Base-by-base conservation (phyloP, 2,113 vertebrate genomes). In the Perccottus glenii region DNA sequence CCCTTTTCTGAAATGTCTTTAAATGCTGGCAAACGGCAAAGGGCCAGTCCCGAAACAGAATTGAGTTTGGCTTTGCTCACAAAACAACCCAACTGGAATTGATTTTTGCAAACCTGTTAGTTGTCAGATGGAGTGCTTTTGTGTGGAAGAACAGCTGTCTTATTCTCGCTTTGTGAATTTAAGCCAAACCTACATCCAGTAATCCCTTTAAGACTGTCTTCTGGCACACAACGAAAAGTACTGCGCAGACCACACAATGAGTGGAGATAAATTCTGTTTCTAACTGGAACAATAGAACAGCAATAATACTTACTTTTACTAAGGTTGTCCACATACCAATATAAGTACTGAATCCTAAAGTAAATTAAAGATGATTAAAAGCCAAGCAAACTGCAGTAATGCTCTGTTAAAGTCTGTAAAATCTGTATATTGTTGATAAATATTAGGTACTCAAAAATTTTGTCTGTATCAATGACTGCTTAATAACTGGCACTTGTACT, bases 81-180 rank as follows among this genome's bases (percentile, higher is more conserved):
- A 38, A 55, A n/a, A 55, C 33, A n/a, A n/a, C 33, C 33, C 4
- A 36, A 38, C 7, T 38, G 52, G 38, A 55, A 55, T 38, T 55
- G 52, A 55, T 55, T 55, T 55, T 15, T 36, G 52, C 35, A 55
- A 55, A 55, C 52, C 33, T 55, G 33, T 55, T 55, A 38, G 33
- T 55, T 55, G 52, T 55, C 52, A 55, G 52, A 55, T 55, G 36
- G 52, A 55, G 52, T 55, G 33, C 52, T 55, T 55, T 55, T 55
- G 52, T 55, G 27, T 35, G 32, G 27, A 35, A 27, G 32, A 53
- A 53, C 51, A 53, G 51, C 51, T 53, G 51, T 35, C 52, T 55
- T 55, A 15, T 12, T 36, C 52, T 33, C 33, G 38, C 52, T 55
- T 55, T 55, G 52, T 55, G 52, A 38, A 55, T 55, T 55, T 36